Evolutionary conservation across 2,113 vertebrate genomes (phyloP), one percentile per base, ranked within the genome.

Genomic region (Vidua chalybeata): DNA sequence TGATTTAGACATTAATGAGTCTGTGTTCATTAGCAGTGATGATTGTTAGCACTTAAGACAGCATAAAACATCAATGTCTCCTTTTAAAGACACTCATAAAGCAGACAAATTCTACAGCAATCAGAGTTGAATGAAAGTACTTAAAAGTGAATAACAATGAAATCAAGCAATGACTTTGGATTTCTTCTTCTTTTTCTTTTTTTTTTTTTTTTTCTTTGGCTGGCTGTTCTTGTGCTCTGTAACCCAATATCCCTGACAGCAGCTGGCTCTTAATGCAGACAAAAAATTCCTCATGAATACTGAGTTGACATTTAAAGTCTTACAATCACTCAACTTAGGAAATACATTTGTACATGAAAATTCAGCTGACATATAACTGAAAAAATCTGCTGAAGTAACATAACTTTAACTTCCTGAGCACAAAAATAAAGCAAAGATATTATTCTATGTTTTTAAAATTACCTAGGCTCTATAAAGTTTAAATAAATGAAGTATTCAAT

Each of bases 101-200:
- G 46, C 15, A 89, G 55, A 73, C 24, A 91, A 93, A 82, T 87
- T 93, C 87, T 84, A 64, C 78, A 92, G 73, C 86, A 94, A 94
- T 92, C 93, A 94, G 35, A 64, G 45, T 11, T 89, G 89, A 94
- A 96, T 76, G 56, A 84, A 95, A 89, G 71, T 87, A 75, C 87
- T 94, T 93, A 87, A 91, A 94, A 93, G 82, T 89, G 41, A 94
- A 69, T 95, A 97, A 91, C 89, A 95, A 93, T 92, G 33, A 94
- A 92, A 92, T 84, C 69, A 91, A 89, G 81, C 56, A 89, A 94
- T 87, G 80, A 84, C 73, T 89, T 92, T 56, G 62, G 13, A 24
- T 56, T 63, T 81, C 1, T 41, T 13, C 5, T 71, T 15, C 14
- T 16, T 4, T 46, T 72, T 68, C 20, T 19, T 5, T 45, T 64